Evolutionary conservation across 2,113 vertebrate genomes (phyloP), one percentile per base, ranked within the genome.

Genomic region (Boulengerochromis microlepis): DNA sequence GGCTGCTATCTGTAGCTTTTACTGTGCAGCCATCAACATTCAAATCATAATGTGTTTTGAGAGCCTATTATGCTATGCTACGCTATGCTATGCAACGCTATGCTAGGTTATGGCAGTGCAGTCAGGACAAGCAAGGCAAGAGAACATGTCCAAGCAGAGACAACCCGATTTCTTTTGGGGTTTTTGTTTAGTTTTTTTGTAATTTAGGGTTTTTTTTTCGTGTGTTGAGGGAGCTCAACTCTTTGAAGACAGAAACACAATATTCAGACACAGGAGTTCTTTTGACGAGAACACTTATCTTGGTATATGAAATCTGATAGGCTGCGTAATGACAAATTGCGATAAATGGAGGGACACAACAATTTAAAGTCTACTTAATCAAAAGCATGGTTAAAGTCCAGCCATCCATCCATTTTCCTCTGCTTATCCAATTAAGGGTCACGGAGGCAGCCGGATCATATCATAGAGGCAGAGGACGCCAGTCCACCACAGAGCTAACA

Each of bases 201-300:
- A 35, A 64, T 35, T 64, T 64, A 11, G 31, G 0, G 0, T 0
- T 3, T 2, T 64, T 11, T n/a, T 2, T 38, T 5, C 8, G 7
- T 22, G 64, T 38, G 11, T 2, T 38, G 11, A n/a, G 33, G 33
- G 33, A 38, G 61, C 12, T 71, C n/a, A 40, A 71, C n/a, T 40
- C 64, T 40, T 24, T 69, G 64, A 69, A 40, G 11, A 69, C n/a
- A 42, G 66, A 24, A 42, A 24, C n/a, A 71, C 7, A 69, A 40
- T 40, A 69, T 40, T 71, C 64, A 40, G 35, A 9, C n/a, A 24
- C 11, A 42, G 35, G n/a, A 42, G n/a, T 42, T 71, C 38, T 71
- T 42, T 71, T 40, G n/a, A 74, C 69, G 45, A 45, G 69, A 74
- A 74, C n/a, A 6, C 8, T 7, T 45, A 74, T 74, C n/a, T 71